Conservation (phyloP, 2,888 invertebrate species). For the Dicyrtoma fusca region DNA sequence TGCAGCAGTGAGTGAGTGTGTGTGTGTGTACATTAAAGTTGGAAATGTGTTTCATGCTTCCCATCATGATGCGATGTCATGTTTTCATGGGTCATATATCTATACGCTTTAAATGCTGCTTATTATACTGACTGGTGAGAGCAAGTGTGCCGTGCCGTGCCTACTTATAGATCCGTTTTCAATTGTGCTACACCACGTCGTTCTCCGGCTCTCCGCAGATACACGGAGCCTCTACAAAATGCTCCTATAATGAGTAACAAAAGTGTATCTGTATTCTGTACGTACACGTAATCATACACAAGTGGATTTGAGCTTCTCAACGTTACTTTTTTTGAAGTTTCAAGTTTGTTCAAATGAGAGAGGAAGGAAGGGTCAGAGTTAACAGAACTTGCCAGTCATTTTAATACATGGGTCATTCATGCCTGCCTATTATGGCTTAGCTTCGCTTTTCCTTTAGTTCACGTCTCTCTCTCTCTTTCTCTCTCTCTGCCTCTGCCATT, state of each 20-base stretch:
- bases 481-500: background rate
- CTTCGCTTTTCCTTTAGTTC: background rate
- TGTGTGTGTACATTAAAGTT: background rate
- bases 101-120: too few relatives aligned
- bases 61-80: background rate
- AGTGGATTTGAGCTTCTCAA: background rate
- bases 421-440: background rate
- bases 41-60: conserved; percentile 1
- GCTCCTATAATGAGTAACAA: too few relatives aligned
- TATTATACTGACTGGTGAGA: too few relatives aligned
- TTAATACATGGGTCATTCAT: conserved; percentile 6
- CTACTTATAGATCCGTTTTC: too few relatives aligned
- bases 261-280: too few relatives aligned
- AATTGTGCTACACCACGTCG: too few relatives aligned
- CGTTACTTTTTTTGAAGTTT: conserved; percentile 8
- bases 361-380: conserved; percentile 5
- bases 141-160: too few relatives aligned
- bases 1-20: background rate
- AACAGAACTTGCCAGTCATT: background rate
- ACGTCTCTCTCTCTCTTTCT: background rate
- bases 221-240: too few relatives aligned
- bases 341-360: background rate
- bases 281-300: too few relatives aligned
- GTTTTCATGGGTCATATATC: too few relatives aligned
- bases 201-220: too few relatives aligned